These are phyloP conservation scores for Hemitrygon akajei DNA, from an alignment of 2,797 vertebrate species.

Conservation along the genomic window DNA sequence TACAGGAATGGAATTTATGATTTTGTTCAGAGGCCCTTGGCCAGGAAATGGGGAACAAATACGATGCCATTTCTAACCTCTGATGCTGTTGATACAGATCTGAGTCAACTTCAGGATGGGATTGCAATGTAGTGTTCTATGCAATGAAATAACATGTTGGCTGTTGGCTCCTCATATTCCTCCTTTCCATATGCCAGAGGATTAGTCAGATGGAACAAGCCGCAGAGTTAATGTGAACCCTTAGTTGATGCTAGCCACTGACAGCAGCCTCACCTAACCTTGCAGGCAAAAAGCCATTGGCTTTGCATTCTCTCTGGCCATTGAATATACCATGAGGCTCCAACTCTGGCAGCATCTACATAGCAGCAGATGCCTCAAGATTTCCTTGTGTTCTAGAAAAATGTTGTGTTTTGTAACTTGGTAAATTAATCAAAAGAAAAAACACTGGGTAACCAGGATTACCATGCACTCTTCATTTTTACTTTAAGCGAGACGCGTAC, in stretches of 20 bases:
- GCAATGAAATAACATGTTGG: not conserved
- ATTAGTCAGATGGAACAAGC: not conserved
- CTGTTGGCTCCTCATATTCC: not conserved
- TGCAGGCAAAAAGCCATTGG: not conserved
- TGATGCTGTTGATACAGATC: not conserved
- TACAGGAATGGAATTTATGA: not conserved
- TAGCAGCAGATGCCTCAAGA: not conserved
- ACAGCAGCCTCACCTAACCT: not conserved
- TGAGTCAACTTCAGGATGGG: not conserved
- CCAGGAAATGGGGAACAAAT: not conserved
- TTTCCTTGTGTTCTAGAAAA: too few relatives aligned
- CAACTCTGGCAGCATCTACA: not conserved
- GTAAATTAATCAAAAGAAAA: too few relatives aligned
- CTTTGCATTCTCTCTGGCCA: not conserved
- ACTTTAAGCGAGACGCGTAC: too few relatives aligned
- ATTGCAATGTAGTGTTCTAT: not conserved
- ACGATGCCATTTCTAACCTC: not conserved
- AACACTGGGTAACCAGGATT: too few relatives aligned
- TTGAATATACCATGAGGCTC: not conserved
- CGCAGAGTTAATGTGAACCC: too few relatives aligned
- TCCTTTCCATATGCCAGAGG: not conserved
- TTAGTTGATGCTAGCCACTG: too few relatives aligned
- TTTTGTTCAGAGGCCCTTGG: not conserved
- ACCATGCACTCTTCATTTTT: too few relatives aligned
- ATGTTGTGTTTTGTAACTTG: too few relatives aligned